Conservation (phyloP, 2,113 vertebrate genomes). For the Oreotrochilus melanogaster region DNA sequence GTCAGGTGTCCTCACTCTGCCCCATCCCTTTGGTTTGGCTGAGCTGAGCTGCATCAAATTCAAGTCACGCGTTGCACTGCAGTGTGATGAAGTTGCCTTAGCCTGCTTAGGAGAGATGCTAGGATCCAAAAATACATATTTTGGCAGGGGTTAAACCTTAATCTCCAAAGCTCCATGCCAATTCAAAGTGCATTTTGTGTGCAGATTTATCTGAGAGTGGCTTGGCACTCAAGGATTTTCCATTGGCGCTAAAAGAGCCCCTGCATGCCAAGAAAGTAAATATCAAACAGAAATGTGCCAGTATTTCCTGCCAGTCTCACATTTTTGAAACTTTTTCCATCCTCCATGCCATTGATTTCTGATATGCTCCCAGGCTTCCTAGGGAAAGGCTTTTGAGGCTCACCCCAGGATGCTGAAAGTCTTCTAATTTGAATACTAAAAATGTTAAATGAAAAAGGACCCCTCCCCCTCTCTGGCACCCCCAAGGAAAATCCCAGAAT, state of each 20-base stretch:
- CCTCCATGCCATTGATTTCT: slow-evolving; percentile 75
- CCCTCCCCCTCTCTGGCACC: not conserved
- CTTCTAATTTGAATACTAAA: slow-evolving; percentile 68
- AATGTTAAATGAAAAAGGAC: slow-evolving; percentile 54
- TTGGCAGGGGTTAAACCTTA: slow-evolving; percentile 54
- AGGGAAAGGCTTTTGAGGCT: slow-evolving; percentile 69
- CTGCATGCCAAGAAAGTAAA: slow-evolving; percentile 77
- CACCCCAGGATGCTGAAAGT: slow-evolving; percentile 62
- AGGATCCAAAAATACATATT: slow-evolving; percentile 27
- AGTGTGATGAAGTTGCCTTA: not conserved
- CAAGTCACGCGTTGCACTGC: not conserved
- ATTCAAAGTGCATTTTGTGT: slow-evolving; percentile 62
- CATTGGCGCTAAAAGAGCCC: slow-evolving; percentile 68
- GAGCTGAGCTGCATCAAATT: not conserved
- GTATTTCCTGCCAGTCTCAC: slow-evolving; percentile 77
- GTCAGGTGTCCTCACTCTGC: slow-evolving; percentile 17
- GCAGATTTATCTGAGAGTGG: slow-evolving; percentile 78
- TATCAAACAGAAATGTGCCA: slow-evolving; percentile 76
- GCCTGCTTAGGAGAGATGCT: slow-evolving; percentile 37
- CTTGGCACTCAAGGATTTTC: slow-evolving; percentile 82
- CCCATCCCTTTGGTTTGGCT: not conserved
- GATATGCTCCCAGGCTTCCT: slow-evolving; percentile 75
- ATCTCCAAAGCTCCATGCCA: slow-evolving; percentile 53
- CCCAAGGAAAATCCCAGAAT: slow-evolving; percentile 42
- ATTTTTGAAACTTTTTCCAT: slow-evolving; percentile 81